Evolutionary conservation across 2,888 invertebrate genomes (phyloP), one percentile per base, ranked within the genome.

Genomic region (Drosophila affinis): DNA sequence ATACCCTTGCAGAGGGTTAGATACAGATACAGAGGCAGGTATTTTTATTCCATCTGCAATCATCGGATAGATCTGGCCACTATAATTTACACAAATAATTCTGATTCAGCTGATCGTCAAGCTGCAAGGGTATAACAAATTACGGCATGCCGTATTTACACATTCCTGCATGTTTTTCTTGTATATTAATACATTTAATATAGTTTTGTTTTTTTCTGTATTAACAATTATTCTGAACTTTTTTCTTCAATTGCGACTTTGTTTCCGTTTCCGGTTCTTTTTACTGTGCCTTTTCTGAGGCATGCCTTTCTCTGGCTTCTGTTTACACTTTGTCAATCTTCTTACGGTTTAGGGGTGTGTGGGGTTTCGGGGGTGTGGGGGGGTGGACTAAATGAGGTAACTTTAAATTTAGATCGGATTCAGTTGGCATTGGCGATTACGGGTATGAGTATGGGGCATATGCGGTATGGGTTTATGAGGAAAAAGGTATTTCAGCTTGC

Each of bases 401-500:
- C 14, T 39, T 39, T 39, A 7, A 39, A 39, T 39, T 39, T 39
- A 39, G 14, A 39, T 39, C n/a, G 14, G 14, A n/a, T 39, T 14
- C 39, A n/a, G 14, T 39, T 14, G 14, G 39, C 6, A 14, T 6
- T 6, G 6, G 14, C 12, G 34, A 34, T 4, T 12, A 32, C 14
- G 39, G 39, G 14, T 29, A 29, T 29, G 32, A 32, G 10, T 3
- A 32, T 32, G 32, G 32, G 10, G 10, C 1, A 32, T 32, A 32
- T 32, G 32, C 24, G 32, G 10, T 3, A 32, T 12, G 39, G 39
- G 39, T 0, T 4, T 5, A 12, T 52, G 59, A 18, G 29, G 44
- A n/a, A n/a, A 44, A n/a, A 44, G 59, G 52, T 49, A 34, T 39
- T 39, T 39, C 39, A 17, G 62, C 60, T 48, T 59, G 60, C 39